Conservation (phyloP, 2,797 vertebrate genomes). For the Capromys pilorides region DNA sequence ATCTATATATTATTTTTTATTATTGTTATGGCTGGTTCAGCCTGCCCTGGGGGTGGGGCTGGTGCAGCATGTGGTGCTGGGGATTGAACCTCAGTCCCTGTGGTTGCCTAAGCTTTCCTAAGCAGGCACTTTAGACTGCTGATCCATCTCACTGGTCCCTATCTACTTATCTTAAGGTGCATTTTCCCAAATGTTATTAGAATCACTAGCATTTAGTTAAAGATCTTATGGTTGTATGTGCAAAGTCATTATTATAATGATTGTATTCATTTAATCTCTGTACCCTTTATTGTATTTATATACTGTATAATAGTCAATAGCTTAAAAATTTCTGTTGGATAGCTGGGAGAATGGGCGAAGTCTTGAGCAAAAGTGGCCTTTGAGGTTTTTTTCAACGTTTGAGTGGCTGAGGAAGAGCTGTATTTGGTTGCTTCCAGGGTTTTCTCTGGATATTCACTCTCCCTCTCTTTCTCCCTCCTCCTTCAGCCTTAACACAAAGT, state of each 20-base stretch:
- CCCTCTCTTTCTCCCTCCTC: rapidly evolving
- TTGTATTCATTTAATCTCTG: not conserved
- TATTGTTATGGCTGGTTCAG: no score
- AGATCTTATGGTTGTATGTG: not conserved
- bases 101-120: no score
- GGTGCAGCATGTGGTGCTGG: no score
- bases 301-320: not conserved
- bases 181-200: not conserved
- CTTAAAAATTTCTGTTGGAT: not conserved
- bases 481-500: slow-evolving; percentile 58
- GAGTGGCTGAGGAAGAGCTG: slow-evolving; percentile 65
- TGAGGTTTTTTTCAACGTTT: slow-evolving; percentile 75
- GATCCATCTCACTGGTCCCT: no score
- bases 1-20: no score
- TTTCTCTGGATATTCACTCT: slow-evolving; percentile 64
- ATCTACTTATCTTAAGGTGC: rapidly evolving
- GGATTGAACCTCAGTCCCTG: no score
- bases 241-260: not conserved
- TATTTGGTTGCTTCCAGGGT: slow-evolving; percentile 38
- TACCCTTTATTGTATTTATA: not conserved
- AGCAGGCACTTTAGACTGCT: no score
- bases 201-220: not conserved
- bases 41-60: no score
- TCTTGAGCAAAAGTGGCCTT: not conserved
- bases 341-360: not conserved